Conservation (phyloP, 53 echinoderm and acorn worm genomes). For the Zoroaster sp. region DNA sequence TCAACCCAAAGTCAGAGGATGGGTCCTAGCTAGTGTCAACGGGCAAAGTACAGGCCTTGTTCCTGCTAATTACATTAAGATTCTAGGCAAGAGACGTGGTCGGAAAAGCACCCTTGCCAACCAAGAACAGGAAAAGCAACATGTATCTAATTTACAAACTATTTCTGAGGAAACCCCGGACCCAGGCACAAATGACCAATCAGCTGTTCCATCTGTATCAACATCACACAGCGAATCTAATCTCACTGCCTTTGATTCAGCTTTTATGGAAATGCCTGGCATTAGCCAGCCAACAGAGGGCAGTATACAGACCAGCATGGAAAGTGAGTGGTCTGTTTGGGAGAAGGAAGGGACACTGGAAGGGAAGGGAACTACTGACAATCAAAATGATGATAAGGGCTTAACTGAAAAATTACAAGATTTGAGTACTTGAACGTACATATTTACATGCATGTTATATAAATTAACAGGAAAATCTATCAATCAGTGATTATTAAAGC, state of each 20-base stretch:
- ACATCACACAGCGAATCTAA: constrained; percentile 21
- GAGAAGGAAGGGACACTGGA: background rate
- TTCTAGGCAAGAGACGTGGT: constrained; percentile 86
- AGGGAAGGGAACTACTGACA: background rate
- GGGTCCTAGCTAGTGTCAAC: constrained; percentile 76
- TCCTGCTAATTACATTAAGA: constrained; percentile 94
- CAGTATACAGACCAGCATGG: background rate
- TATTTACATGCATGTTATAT: too few relatives aligned
- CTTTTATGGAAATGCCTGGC: constrained; percentile 16
- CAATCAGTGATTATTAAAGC: too few relatives aligned
- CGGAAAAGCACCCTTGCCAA: constrained; percentile 30
- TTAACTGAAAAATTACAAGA: background rate
- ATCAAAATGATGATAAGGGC: background rate
- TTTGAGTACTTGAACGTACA: background rate
- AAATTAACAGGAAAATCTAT: too few relatives aligned
- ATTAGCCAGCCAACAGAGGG: background rate
- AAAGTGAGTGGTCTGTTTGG: constrained; percentile 28
- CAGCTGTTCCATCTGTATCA: background rate
- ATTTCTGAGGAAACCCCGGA: background rate
- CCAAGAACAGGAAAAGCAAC: constrained; percentile 1
- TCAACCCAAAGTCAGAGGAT: constrained; percentile 87
- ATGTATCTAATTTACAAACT: background rate
- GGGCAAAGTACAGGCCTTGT: constrained; percentile 77
- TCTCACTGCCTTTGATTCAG: constrained; percentile 63
- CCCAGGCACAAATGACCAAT: background rate